Base-by-base conservation (phyloP, 1,140 invertebrate species). In the Lepeophtheirus salmonis region DNA sequence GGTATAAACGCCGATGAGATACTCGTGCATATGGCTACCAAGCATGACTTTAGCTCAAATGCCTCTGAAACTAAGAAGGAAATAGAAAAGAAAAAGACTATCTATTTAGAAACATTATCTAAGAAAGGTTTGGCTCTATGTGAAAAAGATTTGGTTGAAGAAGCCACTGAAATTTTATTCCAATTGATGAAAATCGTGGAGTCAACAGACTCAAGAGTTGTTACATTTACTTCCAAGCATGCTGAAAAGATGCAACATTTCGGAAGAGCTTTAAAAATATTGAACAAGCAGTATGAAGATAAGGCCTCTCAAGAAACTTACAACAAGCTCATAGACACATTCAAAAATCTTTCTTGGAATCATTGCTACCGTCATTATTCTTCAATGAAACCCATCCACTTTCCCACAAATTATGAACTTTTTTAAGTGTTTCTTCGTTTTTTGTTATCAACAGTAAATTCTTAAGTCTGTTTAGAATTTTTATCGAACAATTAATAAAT, bases 31-130 rank as follows among this genome's bases (percentile, higher is more conserved):
- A 23, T 72, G 73, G 55, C 67, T 83, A 83, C 57, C 75, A 78
- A 63, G 49, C 20, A 17, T 24, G 59, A 61, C 21, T 20, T n/a
- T 10, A 17, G 50, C 4, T 14, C 16, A n/a, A 53, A 61, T 12
- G 59, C 59, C 21, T 2, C 49, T 55, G 59, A 61, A 22, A 22
- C 20, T 13, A 61, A 53, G 59, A 61, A 61, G 25, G 59, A 61
- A 14, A 86, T 88, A 78, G 89, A 94, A 30, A 85, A 84, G 66
- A 80, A 85, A 66, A 86, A 83, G 67, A 77, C 70, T 50, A 79
- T 77, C 61, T 71, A 89, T 26, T 71, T 91, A 26, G 87, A 92
- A 64, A 81, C 84, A 16, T 70, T 88, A 17, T 76, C 79, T 30
- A 80, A 81, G 61, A 83, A 81, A 71, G 86, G 83, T 49, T 78